These are phyloP conservation scores for Melanerpes formicivorus DNA, from an alignment of 2,113 vertebrate genomes.

Conservation along the genomic window DNA sequence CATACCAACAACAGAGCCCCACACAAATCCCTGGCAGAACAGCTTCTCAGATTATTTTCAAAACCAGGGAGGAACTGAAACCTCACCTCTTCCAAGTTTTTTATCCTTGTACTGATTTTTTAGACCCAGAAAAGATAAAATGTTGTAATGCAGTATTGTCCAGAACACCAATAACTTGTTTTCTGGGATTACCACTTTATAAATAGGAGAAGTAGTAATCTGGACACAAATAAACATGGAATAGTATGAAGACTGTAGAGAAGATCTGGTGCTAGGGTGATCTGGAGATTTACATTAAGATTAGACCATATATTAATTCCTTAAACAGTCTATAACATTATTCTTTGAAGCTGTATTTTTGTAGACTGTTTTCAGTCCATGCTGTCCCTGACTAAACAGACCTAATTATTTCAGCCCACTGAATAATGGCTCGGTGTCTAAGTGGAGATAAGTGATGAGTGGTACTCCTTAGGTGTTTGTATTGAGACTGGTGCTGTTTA, in stretches of 20 bases:
- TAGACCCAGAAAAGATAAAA: background rate
- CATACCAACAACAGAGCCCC: background rate
- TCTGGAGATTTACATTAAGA: background rate
- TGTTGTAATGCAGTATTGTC: background rate
- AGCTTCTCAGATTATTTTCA: background rate
- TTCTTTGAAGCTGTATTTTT: background rate
- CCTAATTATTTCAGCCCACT: no score
- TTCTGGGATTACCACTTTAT: background rate
- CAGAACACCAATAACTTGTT: background rate
- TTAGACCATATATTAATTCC: background rate
- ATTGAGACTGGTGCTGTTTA: no score
- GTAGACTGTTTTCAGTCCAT: background rate
- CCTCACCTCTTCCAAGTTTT: background rate
- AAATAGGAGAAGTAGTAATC: background rate
- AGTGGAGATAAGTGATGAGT: no score
- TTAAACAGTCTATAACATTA: background rate
- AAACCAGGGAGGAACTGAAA: background rate
- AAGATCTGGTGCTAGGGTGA: background rate
- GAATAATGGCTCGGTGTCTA: no score
- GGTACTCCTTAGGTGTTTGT: no score
- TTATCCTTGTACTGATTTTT: background rate
- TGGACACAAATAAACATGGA: background rate
- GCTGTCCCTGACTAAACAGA: background rate
- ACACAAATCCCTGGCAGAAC: background rate
- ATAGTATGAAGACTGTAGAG: background rate